Base-by-base conservation (phyloP, 2,888 invertebrate genomes). In the Platerodrilus igneus region DNA sequence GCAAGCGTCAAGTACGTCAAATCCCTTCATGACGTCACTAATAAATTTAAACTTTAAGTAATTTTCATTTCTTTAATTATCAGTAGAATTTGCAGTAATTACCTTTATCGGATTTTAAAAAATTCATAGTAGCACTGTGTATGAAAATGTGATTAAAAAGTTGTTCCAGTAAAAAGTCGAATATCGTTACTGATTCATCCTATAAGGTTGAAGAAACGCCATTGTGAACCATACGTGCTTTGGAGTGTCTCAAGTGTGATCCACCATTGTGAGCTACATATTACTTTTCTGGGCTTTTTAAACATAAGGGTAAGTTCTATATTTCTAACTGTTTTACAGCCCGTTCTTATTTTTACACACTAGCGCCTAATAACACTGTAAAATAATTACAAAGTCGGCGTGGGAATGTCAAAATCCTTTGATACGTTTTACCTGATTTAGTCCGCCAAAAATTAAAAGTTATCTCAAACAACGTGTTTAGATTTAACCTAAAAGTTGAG, bases 151-250 rank as follows among this genome's bases (percentile, higher is more conserved):
- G 16, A 21, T 10, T 28, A 27, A 36, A 36, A 16, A 29, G 14
- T 15, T 4, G 11, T 13, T n/a, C 20, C 17, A 21, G n/a, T 37
- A 6, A 11, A 30, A 38, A 21, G 28, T 28, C 41, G 22, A 41
- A 37, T 40, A 27, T 27, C 15, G 36, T 30, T 29, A 30, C 30
- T 45, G 45, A 48, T 42, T 53, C 57, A 54, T 47, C 54, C 58
- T 59, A 59, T 56, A 66, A 72, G 71, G 66, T 66, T 68, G 68
- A 73, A 77, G 75, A 78, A 81, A 83, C 83, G 83, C 83, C 83
- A 84, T 85, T 84, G 83, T 83, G 82, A 79, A 74, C 83, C 80
- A 76, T 83, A 84, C 80, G 81, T 82, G 81, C 83, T 81, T 76
- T 72, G 66, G 60, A 62, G 66, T 68, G 70, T 71, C 71, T 73